Conservation (phyloP, 2,113 vertebrate genomes). For the Actenoides hombroni region DNA sequence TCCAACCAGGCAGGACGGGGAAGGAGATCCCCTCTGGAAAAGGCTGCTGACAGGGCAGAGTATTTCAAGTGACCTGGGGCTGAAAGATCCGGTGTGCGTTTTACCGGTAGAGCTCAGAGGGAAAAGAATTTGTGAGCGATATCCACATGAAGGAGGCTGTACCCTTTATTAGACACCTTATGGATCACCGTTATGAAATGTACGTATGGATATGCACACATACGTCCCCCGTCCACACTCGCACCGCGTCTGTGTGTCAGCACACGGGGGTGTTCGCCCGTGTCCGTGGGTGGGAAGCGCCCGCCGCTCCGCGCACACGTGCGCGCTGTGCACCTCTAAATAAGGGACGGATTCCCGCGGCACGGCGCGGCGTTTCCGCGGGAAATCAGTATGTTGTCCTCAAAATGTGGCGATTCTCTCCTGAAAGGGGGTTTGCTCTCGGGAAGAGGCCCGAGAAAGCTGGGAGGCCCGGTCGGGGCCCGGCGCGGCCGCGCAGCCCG, state of each 20-base stretch:
- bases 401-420: neutral
- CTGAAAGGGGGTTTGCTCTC: neutral
- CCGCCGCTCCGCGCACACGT: neutral
- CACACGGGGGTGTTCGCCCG: neutral
- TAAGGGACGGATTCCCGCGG: neutral
- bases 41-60: neutral
- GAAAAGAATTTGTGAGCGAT: neutral
- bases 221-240: no score
- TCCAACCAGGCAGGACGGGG: neutral
- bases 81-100: neutral
- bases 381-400: neutral
- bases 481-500: neutral
- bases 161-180: neutral
- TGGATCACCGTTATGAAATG: neutral
- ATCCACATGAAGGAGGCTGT: neutral
- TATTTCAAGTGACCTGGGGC: neutral
- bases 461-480: neutral
- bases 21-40: neutral
- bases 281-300: neutral
- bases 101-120: neutral
- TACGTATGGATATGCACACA: rapidly evolving
- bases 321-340: neutral
- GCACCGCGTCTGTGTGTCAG: neutral
- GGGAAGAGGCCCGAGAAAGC: neutral
- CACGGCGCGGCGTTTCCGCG: neutral